Percentiles rank a stretch among this genome's conserved stretches.
Conservation (phyloP, 2,888 invertebrate species). For the Agrypnus murinus region DNA sequence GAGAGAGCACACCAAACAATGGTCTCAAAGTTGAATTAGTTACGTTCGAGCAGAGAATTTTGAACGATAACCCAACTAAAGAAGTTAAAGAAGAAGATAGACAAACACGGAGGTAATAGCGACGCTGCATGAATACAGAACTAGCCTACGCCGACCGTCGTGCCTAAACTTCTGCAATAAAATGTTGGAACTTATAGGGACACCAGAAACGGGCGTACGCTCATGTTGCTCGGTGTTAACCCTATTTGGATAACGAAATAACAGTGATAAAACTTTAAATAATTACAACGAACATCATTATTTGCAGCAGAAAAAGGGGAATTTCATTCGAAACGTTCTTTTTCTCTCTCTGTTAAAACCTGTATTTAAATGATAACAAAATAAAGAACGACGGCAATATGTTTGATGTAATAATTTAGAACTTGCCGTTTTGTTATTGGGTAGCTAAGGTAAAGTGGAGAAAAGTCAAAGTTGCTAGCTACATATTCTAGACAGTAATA, state of each 20-base stretch:
- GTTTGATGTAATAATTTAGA: no score
- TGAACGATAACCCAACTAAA: slow-evolving; percentile 70
- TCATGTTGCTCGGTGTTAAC: slow-evolving; percentile 14
- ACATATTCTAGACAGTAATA: no score
- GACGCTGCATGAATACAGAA: slow-evolving; percentile 54
- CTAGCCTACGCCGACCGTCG: slow-evolving; percentile 43
- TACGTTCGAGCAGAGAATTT: slow-evolving; percentile 71
- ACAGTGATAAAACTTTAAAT: slow-evolving; percentile 4
- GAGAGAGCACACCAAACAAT: slow-evolving; percentile 66
- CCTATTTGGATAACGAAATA: slow-evolving; percentile 20
- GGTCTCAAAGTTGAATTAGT: slow-evolving; percentile 72
- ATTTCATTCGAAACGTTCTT: no score
- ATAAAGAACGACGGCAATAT: no score
- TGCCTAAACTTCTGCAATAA: slow-evolving; percentile 46
- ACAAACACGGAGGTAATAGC: slow-evolving; percentile 54
- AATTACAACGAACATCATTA: no score
- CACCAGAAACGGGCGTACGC: slow-evolving; percentile 11
- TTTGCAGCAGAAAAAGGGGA: no score
- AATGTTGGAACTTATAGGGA: slow-evolving; percentile 42
- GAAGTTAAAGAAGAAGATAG: slow-evolving; percentile 65
- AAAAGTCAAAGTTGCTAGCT: no score
- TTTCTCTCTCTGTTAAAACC: no score
- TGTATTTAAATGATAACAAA: no score
- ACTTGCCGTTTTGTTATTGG: no score
- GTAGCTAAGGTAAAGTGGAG: no score